Percentiles rank a stretch among this genome's conserved stretches.
These are phyloP conservation scores for Mythimna ferrago DNA, from an alignment of 2,888 invertebrate species.

Conservation along the genomic window DNA sequence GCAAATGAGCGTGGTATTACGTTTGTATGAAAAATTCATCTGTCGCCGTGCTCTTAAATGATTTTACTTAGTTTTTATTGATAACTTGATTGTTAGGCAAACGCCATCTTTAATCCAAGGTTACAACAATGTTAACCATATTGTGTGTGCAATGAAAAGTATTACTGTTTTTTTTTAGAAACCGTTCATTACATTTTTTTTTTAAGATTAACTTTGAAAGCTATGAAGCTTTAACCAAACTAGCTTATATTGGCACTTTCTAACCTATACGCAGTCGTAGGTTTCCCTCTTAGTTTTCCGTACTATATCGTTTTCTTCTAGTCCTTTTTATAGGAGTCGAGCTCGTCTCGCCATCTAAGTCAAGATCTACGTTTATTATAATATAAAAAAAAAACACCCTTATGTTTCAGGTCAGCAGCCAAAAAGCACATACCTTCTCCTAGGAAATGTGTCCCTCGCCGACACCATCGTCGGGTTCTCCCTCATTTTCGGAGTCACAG, in stretches of 20 bases:
- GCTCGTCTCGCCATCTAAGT: background rate
- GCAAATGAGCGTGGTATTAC: no score
- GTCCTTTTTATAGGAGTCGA: no score
- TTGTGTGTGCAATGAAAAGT: background rate
- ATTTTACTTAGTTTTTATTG: background rate
- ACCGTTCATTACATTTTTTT: background rate
- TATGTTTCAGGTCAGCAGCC: slow-evolving; percentile 90
- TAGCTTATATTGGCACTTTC: background rate
- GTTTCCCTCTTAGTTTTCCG: background rate
- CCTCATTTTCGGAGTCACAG: slow-evolving; percentile 87
- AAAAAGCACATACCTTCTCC: slow-evolving; percentile 91
- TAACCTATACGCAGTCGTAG: background rate
- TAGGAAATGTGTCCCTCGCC: slow-evolving; percentile 92
- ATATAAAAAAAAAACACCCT: background rate
- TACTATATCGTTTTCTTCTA: background rate
- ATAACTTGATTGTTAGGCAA: background rate
- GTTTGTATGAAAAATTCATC: no score
- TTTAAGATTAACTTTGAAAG: background rate
- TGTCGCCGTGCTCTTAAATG: no score
- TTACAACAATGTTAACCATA: background rate
- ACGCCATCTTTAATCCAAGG: background rate
- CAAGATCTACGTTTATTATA: background rate
- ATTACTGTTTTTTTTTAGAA: background rate
- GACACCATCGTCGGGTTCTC: slow-evolving; percentile 92
- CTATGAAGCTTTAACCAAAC: background rate